Evolutionary conservation across 2,888 invertebrate species (phyloP).

Genomic region (Eumerus sabulonum): DNA sequence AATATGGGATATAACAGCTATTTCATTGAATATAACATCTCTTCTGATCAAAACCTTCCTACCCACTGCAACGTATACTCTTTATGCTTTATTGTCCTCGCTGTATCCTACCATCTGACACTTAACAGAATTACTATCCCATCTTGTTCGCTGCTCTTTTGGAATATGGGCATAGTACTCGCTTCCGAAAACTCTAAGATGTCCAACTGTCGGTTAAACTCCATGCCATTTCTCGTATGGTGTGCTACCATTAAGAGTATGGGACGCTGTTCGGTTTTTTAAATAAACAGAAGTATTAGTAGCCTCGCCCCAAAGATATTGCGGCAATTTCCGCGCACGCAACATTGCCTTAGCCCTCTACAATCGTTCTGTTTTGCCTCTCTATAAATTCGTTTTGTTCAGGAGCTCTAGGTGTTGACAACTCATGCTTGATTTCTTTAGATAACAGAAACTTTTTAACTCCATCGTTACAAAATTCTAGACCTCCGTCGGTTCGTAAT

Average conservation of each 20-base stretch:
- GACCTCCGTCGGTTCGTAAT: constrained; percentile 31
- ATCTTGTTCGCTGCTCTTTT: constrained; percentile 34
- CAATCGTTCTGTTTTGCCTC: constrained; percentile 42
- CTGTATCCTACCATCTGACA: no score
- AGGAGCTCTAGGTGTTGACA: constrained; percentile 21
- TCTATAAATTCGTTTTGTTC: constrained; percentile 35
- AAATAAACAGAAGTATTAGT: constrained; percentile 72
- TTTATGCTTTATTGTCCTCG: constrained; percentile 22
- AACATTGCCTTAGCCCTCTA: constrained; percentile 46
- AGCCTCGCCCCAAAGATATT: background rate
- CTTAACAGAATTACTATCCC: constrained; percentile 28
- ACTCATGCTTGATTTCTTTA: constrained; percentile 41
- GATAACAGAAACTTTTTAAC: constrained; percentile 15
- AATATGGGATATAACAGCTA: background rate
- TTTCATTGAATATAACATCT: constrained; percentile 49
- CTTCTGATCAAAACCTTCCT: constrained; percentile 35
- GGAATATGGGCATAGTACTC: constrained; percentile 35
- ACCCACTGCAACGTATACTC: constrained; percentile 5
- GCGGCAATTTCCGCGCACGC: background rate
- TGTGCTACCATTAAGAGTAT: constrained; percentile 54
- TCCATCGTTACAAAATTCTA: constrained; percentile 26
- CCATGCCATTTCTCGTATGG: constrained; percentile 70
- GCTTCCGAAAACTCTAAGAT: constrained; percentile 52
- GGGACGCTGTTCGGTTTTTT: constrained; percentile 71
- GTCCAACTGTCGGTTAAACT: constrained; percentile 61